Percentiles rank a stretch among this genome's conserved stretches.
Evolutionary conservation across 2,888 invertebrate genomes (phyloP).

Genomic region (Digitonthophagus gazella): DNA sequence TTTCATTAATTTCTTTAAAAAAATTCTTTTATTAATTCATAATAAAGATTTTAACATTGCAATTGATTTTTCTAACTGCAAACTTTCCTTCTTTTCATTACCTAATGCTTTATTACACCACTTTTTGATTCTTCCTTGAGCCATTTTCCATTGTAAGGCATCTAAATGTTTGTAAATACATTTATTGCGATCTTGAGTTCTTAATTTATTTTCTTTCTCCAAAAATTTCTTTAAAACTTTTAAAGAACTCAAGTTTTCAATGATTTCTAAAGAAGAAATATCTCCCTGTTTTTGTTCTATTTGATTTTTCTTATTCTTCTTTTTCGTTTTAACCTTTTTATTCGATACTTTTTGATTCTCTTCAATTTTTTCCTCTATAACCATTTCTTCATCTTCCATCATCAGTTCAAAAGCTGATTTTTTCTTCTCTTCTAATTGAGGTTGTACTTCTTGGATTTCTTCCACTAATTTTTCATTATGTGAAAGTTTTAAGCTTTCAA

Average conservation of each 20-base stretch:
- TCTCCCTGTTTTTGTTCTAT: background rate
- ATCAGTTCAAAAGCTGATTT: constrained; percentile 11
- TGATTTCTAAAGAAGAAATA: background rate
- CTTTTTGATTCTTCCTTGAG: background rate
- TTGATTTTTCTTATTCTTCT: background rate
- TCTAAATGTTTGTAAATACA: background rate
- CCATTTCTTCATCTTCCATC: constrained; percentile 27
- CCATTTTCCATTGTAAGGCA: constrained; percentile 1
- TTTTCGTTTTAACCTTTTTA: background rate
- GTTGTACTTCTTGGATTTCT: background rate
- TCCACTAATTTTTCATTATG: background rate
- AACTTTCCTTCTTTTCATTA: background rate
- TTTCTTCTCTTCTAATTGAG: background rate
- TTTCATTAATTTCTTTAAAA: background rate
- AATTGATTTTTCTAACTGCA: background rate
- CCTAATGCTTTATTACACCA: background rate
- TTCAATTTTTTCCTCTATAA: constrained; percentile 1
- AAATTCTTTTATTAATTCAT: background rate
- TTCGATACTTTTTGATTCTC: too few species aligned
- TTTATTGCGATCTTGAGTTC: constrained; percentile 1
- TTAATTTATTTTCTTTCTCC: background rate
- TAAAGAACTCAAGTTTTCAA: background rate
- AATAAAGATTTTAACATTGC: background rate
- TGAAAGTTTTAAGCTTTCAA: constrained; percentile 5
- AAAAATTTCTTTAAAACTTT: constrained; percentile 2